Percentiles rank a stretch among this genome's conserved stretches.
These are phyloP conservation scores for Mellilla xanthometata DNA, from an alignment of 2,888 invertebrate genomes.

Conservation along the genomic window DNA sequence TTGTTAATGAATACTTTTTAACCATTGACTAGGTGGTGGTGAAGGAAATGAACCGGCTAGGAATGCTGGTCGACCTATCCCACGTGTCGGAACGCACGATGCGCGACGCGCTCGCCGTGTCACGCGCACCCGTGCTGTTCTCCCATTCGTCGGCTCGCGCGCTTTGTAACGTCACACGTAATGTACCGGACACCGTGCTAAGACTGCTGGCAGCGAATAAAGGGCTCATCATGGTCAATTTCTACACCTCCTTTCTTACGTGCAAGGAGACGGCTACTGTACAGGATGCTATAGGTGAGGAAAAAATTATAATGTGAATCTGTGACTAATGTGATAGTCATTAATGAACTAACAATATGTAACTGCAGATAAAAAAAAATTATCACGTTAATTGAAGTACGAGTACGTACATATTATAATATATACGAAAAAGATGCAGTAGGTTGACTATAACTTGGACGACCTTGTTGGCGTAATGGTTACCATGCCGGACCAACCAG, in stretches of 20 bases:
- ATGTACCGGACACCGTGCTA: slow-evolving; percentile 90
- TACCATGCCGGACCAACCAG: no score
- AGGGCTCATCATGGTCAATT: slow-evolving; percentile 94
- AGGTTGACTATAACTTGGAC: no score
- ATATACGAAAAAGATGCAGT: no score
- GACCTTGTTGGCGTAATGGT: no score
- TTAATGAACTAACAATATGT: no score
- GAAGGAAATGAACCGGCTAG: slow-evolving; percentile 94
- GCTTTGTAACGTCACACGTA: slow-evolving; percentile 90
- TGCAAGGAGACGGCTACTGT: slow-evolving; percentile 89
- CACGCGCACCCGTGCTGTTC: slow-evolving; percentile 92
- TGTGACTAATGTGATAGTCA: no score
- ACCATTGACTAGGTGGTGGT: slow-evolving; percentile 84
- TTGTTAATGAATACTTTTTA: no score
- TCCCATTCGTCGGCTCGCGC: slow-evolving; percentile 93
- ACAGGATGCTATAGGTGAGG: slow-evolving; percentile 89
- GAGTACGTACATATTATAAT: no score
- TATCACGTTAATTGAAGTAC: no score
- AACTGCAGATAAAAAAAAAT: no score
- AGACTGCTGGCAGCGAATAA: slow-evolving; percentile 88
- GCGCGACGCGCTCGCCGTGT: slow-evolving; percentile 89
- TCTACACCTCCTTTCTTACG: slow-evolving; percentile 90
- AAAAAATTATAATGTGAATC: slow-evolving; percentile 20
- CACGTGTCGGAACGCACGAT: slow-evolving; percentile 92
- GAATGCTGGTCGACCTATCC: slow-evolving; percentile 93